Base-by-base conservation (phyloP, 2,888 invertebrate species). In the Toxonevra muliebris region DNA sequence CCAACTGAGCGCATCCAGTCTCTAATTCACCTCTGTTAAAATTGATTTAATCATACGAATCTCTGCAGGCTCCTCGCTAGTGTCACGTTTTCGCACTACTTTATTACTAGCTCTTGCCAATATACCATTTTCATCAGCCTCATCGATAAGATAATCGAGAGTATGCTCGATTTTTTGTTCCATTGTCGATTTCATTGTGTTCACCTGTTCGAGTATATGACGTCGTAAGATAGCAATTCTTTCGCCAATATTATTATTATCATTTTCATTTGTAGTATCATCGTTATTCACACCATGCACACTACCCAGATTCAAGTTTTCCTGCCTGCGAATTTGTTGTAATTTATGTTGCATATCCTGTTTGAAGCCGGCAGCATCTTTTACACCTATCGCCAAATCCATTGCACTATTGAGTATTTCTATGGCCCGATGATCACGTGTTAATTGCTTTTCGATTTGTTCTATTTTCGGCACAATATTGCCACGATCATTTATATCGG, bases 351-450 rank as follows among this genome's bases (percentile, higher is more conserved):
- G 75, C 20, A 83, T 69, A 62, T 81, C 79, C 20, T 73, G 65
- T 1, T 74, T 73, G 65, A 81, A 83, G 11, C 77, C 76, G 1
- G 74, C 70, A 0, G 72, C 69, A 52, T 78, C 76, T 55, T 81
- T 78, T 1, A 74, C 66, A 12, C 74, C 73, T 2, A 77, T 75
- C 1, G 83, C 77, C 53, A 83, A 74, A 61, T 84, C 84, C 73
- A 85, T 75, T 2, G 82, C 80, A 57, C 76, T 77, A 2, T 75
- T 74, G 2, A 85, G 74, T 20, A 85, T 81, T 10, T 76, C 75
- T n/a, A 85, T 69, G 0, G 84, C 80, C 1, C 75, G 76, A 60
- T 76, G 74, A 69, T 85, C 84, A 9, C 85, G 77, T 1, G 72
- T 69, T 59, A 85, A 68, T 19, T 82, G 80, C 17, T 76, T 73